Conservation (phyloP, 2,888 invertebrate species). For the Drosophila leonis region DNA sequence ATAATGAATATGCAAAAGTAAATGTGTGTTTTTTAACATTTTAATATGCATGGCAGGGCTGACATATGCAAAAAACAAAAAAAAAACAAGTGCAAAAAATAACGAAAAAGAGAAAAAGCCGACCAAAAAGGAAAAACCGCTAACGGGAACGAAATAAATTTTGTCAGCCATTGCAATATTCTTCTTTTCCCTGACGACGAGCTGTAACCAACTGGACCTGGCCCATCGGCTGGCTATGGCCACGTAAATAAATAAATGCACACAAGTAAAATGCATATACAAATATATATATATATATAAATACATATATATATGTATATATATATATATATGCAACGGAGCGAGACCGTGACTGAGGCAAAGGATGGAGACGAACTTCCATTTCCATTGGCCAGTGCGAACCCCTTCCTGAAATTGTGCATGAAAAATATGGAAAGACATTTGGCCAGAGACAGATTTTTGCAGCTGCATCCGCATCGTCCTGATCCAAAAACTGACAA, state of each 20-base stretch:
- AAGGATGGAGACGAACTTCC: conserved; percentile 26
- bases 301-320: not conserved
- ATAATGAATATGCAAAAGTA: conserved; percentile 67
- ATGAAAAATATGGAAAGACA: conserved; percentile 58
- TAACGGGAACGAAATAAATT: conserved; percentile 74
- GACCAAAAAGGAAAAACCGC: conserved; percentile 46
- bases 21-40: conserved; percentile 69
- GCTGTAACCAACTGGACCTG: conserved; percentile 47
- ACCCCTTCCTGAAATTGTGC: conserved; percentile 46
- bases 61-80: conserved; percentile 68
- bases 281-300: conserved; percentile 12
- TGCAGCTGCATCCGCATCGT: conserved; percentile 53
- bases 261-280: conserved; percentile 42
- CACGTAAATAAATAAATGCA: conserved; percentile 77
- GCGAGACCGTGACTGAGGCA: conserved; percentile 20
- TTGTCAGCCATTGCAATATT: conserved; percentile 80
- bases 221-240: conserved; percentile 46
- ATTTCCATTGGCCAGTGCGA: conserved; percentile 25
- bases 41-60: conserved; percentile 77
- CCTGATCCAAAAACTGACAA: conserved; percentile 56
- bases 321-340: not conserved
- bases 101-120: conserved; percentile 30
- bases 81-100: not conserved
- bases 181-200: conserved; percentile 60
- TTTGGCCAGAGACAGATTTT: conserved; percentile 56